Base-by-base conservation (phyloP, 2,113 vertebrate species). In the Bubo bubo region DNA sequence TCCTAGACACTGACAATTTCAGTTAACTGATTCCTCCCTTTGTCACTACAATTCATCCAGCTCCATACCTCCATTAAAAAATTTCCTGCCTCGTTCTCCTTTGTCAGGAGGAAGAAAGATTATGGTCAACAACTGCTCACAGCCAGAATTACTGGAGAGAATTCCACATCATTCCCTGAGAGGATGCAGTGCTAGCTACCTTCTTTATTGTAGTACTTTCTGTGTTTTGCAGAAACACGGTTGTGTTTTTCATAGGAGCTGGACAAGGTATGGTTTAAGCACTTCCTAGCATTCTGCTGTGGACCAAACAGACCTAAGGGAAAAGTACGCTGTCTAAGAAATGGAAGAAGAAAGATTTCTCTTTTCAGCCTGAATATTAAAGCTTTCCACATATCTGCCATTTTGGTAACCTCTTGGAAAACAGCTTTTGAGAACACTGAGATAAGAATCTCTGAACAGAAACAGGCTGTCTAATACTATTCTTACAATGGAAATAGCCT, bases 381-480 rank as follows among this genome's bases (percentile, higher is more conserved):
- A 81, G 35, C 79, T 77, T 90, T 47, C 24, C 71, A 88, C 35
- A 16, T 34, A 90, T 14, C 63, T 80, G 62, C 72, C 62, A 70
- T 82, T 93, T 49, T 56, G 56, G 84, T 80, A 93, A 79, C 39
- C 63, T 92, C 76, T 68, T 86, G 55, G 62, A 88, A 94, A 96
- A 70, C 8, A 72, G 30, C 49, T 96, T 90, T 82, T 86, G 74
- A 92, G 74, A 95, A 60, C 34, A 70, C 13, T 3, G 11, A 87
- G 90, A 82, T 79, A 93, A 95, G 87, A 70, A 76, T 70, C 45
- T 81, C 62, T 64, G 66, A 79, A 72, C 49, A 85, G 52, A 87
- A 84, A 72, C 27, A 79, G 14, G 18, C 49, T 66, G 18, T 28
- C 64, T 90, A 73, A 70, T 79, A 52, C 39, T 82, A 27, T 58